Conservation (phyloP, 2,113 vertebrate species). For the Diadophis punctatus region DNA sequence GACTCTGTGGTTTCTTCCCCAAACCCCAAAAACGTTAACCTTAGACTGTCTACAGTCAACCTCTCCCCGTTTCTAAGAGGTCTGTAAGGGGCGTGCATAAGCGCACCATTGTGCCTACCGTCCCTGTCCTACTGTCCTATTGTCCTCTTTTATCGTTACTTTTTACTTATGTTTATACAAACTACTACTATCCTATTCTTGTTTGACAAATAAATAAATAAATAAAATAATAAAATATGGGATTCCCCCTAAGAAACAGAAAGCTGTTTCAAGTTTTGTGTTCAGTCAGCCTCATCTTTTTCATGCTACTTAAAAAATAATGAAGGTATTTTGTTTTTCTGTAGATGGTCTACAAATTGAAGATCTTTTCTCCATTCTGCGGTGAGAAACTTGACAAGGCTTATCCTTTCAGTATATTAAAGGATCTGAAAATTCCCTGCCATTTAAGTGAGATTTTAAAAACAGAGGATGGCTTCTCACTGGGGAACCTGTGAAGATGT, state of each 20-base stretch:
- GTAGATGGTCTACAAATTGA: neutral
- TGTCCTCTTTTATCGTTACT: too few relatives aligned
- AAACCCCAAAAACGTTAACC: too few relatives aligned
- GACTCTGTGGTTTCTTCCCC: too few relatives aligned
- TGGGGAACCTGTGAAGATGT: neutral
- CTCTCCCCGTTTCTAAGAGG: too few relatives aligned
- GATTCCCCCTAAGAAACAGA: neutral
- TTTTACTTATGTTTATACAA: too few relatives aligned
- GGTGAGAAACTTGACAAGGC: neutral
- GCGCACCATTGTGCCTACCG: too few relatives aligned
- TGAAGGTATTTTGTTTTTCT: neutral
- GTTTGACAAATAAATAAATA: too few relatives aligned
- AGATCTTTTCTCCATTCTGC: neutral
- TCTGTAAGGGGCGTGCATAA: too few relatives aligned
- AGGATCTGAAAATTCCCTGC: neutral
- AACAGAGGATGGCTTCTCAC: neutral
- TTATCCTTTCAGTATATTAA: neutral
- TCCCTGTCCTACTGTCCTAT: too few relatives aligned
- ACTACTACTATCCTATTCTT: too few relatives aligned
- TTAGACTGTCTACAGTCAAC: too few relatives aligned
- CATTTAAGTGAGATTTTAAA: neutral
- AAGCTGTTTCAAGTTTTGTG: neutral
- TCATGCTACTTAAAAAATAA: neutral
- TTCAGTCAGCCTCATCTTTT: neutral
- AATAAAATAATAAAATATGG: too few relatives aligned